phyloP scores from a whole-genome alignment of 2,888 invertebrate species.

The Drosophila subsilvestris region DNA sequence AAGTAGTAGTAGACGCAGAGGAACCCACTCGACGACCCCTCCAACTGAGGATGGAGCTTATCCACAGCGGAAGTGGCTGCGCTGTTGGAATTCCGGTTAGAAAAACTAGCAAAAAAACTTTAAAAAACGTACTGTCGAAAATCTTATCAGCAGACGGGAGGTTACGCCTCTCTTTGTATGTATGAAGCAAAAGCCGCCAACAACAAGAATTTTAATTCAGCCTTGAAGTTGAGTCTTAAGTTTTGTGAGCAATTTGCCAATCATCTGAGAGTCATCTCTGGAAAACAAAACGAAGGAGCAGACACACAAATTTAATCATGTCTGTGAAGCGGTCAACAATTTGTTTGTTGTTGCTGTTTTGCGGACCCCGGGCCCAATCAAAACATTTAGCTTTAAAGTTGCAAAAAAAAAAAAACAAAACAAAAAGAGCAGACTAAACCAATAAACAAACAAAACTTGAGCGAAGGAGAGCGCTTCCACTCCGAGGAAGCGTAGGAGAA shows the following conservation, averaged over 20 bases:
- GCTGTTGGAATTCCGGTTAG: conserved; percentile 36
- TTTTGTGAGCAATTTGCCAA: conserved; percentile 64
- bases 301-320: conserved; percentile 40
- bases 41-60: conserved; percentile 24
- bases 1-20: background rate
- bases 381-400: conserved; percentile 74
- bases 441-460: conserved; percentile 23
- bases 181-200: conserved; percentile 1
- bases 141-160: conserved; percentile 25
- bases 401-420: conserved; percentile 64
- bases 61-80: conserved; percentile 35
- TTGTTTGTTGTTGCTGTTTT: conserved; percentile 33
- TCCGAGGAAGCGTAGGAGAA: too few species aligned
- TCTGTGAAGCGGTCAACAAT: conserved; percentile 11
- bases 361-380: conserved; percentile 58
- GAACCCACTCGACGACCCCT: background rate
- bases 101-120: conserved; percentile 16
- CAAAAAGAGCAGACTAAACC: conserved; percentile 56
- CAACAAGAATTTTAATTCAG: conserved; percentile 30
- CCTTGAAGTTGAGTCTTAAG: conserved; percentile 64
- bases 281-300: conserved; percentile 43
- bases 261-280: conserved; percentile 49
- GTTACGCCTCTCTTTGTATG: background rate
- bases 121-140: background rate
- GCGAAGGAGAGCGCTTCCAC: background rate